Conservation (phyloP, 2,888 invertebrate genomes). For the Apoderus coryli region DNA sequence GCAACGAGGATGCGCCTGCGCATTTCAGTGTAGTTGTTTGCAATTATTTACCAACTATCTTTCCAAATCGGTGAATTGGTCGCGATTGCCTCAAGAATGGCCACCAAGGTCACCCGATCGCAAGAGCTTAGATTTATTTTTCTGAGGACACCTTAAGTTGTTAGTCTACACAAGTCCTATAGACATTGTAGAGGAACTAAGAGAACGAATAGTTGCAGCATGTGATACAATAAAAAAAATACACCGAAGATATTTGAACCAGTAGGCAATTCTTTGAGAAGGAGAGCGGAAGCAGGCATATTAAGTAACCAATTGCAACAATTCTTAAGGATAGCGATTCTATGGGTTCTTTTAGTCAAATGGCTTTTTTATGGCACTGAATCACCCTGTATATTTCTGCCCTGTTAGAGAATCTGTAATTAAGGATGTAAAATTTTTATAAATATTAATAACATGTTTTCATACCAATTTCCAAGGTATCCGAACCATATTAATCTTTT, state of each 20-base stretch:
- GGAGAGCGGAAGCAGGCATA: constrained; percentile 1
- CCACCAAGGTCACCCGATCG: constrained; percentile 1
- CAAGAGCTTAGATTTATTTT: constrained; percentile 1
- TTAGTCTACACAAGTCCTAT: constrained; percentile 1
- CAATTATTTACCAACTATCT: constrained; percentile 1
- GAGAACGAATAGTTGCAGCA: constrained; percentile 1
- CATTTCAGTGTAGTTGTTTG: constrained; percentile 1
- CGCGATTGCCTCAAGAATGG: not conserved
- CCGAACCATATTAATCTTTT: no score
- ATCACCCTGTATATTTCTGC: no score
- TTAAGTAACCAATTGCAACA: no score
- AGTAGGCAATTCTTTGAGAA: constrained; percentile 1
- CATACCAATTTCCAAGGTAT: no score
- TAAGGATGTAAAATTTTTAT: no score
- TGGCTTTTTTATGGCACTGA: no score
- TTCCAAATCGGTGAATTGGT: constrained; percentile 1
- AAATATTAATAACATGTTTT: no score
- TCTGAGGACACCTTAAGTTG: constrained; percentile 1
- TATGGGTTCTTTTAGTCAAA: no score
- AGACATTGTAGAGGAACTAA: constrained; percentile 2
- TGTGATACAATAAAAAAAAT: not conserved
- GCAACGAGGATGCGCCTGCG: constrained; percentile 1
- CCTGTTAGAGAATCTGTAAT: no score
- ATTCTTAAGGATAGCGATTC: no score
- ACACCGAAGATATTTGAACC: not conserved